Conservation (phyloP, 2,888 invertebrate genomes). For the Tipula lateralis region DNA sequence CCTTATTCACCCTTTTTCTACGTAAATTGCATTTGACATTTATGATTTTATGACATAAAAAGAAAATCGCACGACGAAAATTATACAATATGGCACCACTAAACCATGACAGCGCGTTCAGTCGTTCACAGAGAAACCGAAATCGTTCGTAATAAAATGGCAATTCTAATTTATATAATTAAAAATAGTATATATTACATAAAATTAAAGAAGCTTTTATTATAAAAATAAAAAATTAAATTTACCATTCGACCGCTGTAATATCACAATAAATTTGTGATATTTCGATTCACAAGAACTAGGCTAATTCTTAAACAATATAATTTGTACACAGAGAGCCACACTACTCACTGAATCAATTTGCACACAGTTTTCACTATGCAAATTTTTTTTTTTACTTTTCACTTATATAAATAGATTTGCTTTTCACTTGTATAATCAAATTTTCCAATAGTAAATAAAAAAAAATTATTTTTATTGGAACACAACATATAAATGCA, state of each 20-base stretch:
- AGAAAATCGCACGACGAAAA: not conserved
- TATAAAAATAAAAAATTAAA: not conserved
- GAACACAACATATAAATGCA: not conserved
- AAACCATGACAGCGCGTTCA: not conserved
- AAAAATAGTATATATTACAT: not conserved
- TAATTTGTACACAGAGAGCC: not conserved
- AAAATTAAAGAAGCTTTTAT: not conserved
- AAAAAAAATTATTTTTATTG: not conserved
- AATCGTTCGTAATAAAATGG: not conserved
- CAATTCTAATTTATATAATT: not conserved
- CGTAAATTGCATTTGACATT: not conserved
- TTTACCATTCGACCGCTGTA: slow-evolving; percentile 27
- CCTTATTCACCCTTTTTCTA: not conserved
- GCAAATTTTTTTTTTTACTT: not conserved
- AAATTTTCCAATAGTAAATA: not conserved
- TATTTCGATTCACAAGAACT: not conserved
- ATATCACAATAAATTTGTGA: slow-evolving; percentile 26
- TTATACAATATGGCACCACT: not conserved
- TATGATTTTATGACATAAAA: not conserved
- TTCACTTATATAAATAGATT: not conserved
- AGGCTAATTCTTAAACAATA: not conserved
- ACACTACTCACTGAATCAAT: not conserved
- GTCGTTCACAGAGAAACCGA: not conserved
- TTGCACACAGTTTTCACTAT: not conserved
- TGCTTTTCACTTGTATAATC: not conserved